Evolutionary conservation across 2,888 invertebrate species (phyloP).

Genomic region (Pristionchus exspectatus): DNA sequence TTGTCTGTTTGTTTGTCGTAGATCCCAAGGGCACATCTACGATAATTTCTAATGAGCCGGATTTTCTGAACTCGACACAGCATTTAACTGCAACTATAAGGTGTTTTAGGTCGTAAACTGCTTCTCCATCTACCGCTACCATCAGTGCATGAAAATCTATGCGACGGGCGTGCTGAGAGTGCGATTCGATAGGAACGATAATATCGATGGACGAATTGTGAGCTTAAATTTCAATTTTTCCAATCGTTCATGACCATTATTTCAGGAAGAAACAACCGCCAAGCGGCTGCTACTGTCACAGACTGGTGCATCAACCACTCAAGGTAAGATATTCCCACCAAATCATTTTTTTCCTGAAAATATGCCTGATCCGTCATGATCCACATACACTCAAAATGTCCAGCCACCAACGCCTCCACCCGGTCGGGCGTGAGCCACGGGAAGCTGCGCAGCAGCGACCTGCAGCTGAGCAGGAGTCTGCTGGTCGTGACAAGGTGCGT

Average conservation of each 20-base stretch:
- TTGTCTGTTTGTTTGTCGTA: no score
- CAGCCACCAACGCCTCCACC: slow-evolving; percentile 58
- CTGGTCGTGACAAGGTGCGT: slow-evolving; percentile 78
- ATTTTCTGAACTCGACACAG: not conserved
- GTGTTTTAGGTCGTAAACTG: slow-evolving; percentile 75
- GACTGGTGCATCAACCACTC: slow-evolving; percentile 63
- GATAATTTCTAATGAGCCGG: not conserved
- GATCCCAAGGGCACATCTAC: not conserved
- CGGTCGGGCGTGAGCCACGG: slow-evolving; percentile 60
- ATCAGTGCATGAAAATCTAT: slow-evolving; percentile 78
- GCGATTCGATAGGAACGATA: slow-evolving; percentile 69
- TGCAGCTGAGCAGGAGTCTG: slow-evolving; percentile 76
- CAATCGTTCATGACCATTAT: no score
- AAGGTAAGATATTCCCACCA: no score
- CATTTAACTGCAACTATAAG: no score
- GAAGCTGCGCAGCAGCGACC: slow-evolving; percentile 74
- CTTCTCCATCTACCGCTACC: slow-evolving; percentile 74
- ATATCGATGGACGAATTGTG: slow-evolving; percentile 23
- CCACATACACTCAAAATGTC: no score
- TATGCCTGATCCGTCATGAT: no score
- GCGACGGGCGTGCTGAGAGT: slow-evolving; percentile 76
- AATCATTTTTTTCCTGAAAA: not conserved
- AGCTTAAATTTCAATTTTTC: not conserved
- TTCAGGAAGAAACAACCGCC: slow-evolving; percentile 71
- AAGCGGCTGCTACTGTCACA: slow-evolving; percentile 72